These are phyloP conservation scores for Linnaemya tessellans DNA, from an alignment of 2,888 invertebrate genomes.

Conservation along the genomic window DNA sequence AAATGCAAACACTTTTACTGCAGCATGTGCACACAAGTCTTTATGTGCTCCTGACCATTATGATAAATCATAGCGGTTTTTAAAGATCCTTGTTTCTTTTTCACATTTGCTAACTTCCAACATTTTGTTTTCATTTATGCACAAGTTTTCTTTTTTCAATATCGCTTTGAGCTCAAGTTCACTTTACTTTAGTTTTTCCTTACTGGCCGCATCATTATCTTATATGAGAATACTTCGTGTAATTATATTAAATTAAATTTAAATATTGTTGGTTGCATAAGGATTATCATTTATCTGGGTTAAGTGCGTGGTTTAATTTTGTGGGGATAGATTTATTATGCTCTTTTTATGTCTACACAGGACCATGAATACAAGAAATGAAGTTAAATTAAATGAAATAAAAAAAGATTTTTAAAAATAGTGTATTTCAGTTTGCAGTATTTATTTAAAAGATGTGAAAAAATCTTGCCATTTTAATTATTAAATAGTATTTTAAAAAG, in stretches of 20 bases:
- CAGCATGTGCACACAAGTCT: not conserved
- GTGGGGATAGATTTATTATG: constrained; percentile 38
- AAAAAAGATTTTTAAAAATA: not conserved
- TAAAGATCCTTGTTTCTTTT: not conserved
- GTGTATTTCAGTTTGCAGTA: not conserved
- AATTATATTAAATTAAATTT: constrained; percentile 25
- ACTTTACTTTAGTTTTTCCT: not conserved
- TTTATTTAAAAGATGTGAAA: too few species aligned
- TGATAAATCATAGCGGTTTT: not conserved
- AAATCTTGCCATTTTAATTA: too few species aligned
- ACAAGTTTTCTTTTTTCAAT: not conserved
- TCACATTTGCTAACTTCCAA: not conserved
- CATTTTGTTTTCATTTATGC: not conserved
- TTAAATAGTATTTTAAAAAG: too few species aligned
- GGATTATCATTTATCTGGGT: constrained; percentile 65
- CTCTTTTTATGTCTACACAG: not conserved
- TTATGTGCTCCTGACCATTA: not conserved
- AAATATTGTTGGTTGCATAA: constrained; percentile 11
- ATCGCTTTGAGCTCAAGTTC: not conserved
- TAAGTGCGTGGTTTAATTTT: constrained; percentile 64
- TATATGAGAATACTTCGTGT: constrained; percentile 25
- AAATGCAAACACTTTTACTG: not conserved
- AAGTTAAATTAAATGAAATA: not conserved
- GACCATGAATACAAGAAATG: not conserved
- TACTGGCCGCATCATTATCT: constrained; percentile 59